phyloP scores from a whole-genome alignment of 2,888 invertebrate species.

The Eupithecia inturbata region DNA sequence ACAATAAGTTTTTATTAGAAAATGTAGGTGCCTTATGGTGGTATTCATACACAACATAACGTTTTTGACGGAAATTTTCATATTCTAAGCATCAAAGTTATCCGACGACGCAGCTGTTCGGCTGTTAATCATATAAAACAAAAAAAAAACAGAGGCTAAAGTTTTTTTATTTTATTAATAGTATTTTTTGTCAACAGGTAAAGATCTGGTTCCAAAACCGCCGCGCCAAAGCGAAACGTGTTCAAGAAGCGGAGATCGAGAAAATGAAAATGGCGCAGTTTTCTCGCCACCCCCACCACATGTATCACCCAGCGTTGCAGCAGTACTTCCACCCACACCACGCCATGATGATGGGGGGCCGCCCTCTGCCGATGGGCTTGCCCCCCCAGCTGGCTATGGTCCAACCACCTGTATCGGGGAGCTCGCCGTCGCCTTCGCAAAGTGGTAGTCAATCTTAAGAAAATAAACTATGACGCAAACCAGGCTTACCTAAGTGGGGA shows the following conservation, averaged over 20 bases:
- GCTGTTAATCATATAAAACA: too few species aligned
- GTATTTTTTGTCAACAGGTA: slow-evolving; percentile 83
- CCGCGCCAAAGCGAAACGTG: slow-evolving; percentile 97
- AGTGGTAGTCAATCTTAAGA: slow-evolving; percentile 57
- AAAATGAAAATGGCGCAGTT: slow-evolving; percentile 93
- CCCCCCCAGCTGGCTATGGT: slow-evolving; percentile 72
- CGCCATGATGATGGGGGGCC: slow-evolving; percentile 80
- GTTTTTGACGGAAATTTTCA: too few species aligned
- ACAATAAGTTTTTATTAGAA: too few species aligned
- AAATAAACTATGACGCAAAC: neutral
- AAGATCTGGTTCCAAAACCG: slow-evolving; percentile 98
- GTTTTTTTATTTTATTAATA: neutral
- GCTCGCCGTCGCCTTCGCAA: slow-evolving; percentile 76
- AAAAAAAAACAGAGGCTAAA: too few species aligned
- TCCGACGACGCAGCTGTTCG: too few species aligned
- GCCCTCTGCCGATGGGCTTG: slow-evolving; percentile 79
- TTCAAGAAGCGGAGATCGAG: slow-evolving; percentile 98
- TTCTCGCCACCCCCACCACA: slow-evolving; percentile 84
- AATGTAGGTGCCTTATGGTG: too few species aligned
- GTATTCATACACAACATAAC: too few species aligned
- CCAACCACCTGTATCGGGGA: slow-evolving; percentile 73
- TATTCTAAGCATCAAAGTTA: too few species aligned
- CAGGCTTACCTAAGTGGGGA: neutral
- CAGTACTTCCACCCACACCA: slow-evolving; percentile 86
- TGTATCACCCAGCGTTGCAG: slow-evolving; percentile 85